Evolutionary conservation across 2,888 invertebrate genomes (phyloP), one percentile per base, ranked within the genome.

Genomic region (Apantesis nais): DNA sequence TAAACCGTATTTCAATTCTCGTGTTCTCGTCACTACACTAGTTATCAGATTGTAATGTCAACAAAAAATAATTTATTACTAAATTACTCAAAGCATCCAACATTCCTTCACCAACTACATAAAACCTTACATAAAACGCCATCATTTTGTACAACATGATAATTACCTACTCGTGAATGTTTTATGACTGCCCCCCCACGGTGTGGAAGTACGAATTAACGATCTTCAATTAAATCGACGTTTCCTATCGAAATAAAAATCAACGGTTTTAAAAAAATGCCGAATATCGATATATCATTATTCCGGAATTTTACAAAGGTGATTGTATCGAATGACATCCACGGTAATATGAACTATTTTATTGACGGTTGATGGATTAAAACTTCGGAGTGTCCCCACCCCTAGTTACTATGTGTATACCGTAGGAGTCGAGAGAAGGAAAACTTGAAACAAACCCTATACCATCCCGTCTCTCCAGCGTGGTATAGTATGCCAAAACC

Each of bases 121-220:
- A 48, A 48, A 48, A 48, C 22, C 4, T 7, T 48, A 48, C 48
- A 48, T 55, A 55, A 55, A 55, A 55, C 55, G 55, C 55, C 12
- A 55, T 55, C 55, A 55, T 55, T 55, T 55, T 55, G 55, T 55
- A 14, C 16, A 58, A 58, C 58, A 29, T 29, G 58, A 29, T 58
- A 58, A 58, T 58, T 58, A 58, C 58, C 29, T 58, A 29, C 1
- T 29, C 58, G 16, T 58, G 7, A 29, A 16, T 58, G 58, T 16
- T 58, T 58, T 58, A 58, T 16, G 58, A 29, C 29, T 29, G 29
- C 58, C 58, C 58, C 48, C 58, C 58, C 58, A 58, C 58, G 16
- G 58, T 29, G 58, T 16, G 29, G 58, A 4, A 16, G 58, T 58
- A 29, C 16, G 58, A 16, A 58, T 58, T 58, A 58, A 29, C 29